Percentiles rank a stretch among this genome's conserved stretches.
These are phyloP conservation scores for Beaufortia kweichowensis DNA, from an alignment of 2,113 vertebrate genomes.

Conservation along the genomic window DNA sequence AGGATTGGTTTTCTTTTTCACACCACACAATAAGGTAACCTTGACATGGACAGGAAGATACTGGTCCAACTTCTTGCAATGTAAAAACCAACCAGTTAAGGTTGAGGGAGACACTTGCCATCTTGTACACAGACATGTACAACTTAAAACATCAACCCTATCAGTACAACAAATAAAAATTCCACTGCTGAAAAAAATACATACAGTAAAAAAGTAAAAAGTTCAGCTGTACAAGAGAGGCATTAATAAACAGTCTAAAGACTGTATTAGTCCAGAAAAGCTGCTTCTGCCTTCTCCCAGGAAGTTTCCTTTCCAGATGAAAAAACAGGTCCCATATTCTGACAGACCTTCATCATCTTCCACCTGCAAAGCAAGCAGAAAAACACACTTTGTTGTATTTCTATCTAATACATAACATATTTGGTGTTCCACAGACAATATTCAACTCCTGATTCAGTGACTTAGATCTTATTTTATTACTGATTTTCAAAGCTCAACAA, in stretches of 20 bases:
- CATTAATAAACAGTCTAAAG: not conserved
- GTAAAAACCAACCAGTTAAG: not conserved
- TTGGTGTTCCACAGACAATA: too few relatives aligned
- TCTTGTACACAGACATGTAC: not conserved
- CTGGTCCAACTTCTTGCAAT: not conserved
- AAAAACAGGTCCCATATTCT: not conserved
- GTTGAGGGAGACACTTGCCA: not conserved
- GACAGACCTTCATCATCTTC: slow-evolving; percentile 48
- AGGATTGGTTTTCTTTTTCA: not conserved
- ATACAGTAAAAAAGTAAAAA: slow-evolving; percentile 31
- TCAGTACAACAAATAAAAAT: slow-evolving; percentile 5
- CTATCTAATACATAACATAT: not conserved
- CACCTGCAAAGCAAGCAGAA: slow-evolving; percentile 38
- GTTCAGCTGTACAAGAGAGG: slow-evolving; percentile 5
- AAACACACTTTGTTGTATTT: not conserved
- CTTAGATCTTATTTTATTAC: not conserved
- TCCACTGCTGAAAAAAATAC: slow-evolving; percentile 11
- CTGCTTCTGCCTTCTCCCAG: not conserved
- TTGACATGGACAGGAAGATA: not conserved
- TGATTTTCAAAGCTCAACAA: not conserved
- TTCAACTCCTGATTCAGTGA: not conserved
- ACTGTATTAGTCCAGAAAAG: not conserved
- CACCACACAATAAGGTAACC: not conserved
- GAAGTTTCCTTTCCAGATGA: not conserved
- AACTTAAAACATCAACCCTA: not conserved